A percentile compares a stretch with the other conserved stretches of the same genome.
Evolutionary conservation across 2,888 invertebrate genomes (phyloP).

Genomic region (Sphecodes monilicornis): DNA sequence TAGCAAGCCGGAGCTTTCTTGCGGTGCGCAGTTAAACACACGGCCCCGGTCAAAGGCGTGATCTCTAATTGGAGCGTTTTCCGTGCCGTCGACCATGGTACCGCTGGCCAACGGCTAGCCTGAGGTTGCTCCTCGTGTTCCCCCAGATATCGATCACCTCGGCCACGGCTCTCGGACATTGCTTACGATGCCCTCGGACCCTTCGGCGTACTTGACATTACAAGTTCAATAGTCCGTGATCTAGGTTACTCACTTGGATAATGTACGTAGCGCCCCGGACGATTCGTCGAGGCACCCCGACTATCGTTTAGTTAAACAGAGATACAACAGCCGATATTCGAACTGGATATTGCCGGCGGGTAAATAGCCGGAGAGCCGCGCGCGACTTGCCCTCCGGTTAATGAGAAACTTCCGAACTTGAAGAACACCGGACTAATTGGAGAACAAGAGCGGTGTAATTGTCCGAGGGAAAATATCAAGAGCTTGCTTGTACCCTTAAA

Average conservation of each 20-base stretch:
- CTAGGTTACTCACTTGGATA: slow-evolving; percentile 56
- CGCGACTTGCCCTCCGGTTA: slow-evolving; percentile 14
- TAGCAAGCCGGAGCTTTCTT: slow-evolving; percentile 32
- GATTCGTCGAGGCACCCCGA: slow-evolving; percentile 37
- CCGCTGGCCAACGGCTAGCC: slow-evolving; percentile 35
- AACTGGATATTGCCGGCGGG: slow-evolving; percentile 29
- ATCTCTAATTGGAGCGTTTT: slow-evolving; percentile 71
- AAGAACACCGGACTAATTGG: slow-evolving; percentile 29
- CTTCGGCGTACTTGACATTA: slow-evolving; percentile 70
- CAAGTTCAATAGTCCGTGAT: slow-evolving; percentile 67
- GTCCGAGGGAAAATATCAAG: slow-evolving; percentile 26
- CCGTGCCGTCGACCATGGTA: slow-evolving; percentile 59
- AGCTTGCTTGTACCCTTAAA: neutral
- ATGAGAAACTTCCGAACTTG: slow-evolving; percentile 42
- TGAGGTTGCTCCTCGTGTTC: slow-evolving; percentile 50
- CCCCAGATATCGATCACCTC: slow-evolving; percentile 67
- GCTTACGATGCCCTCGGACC: slow-evolving; percentile 60
- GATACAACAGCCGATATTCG: slow-evolving; percentile 29
- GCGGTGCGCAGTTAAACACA: slow-evolving; percentile 60
- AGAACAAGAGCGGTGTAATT: slow-evolving; percentile 25
- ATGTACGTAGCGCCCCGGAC: slow-evolving; percentile 38
- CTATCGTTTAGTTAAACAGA: slow-evolving; percentile 53
- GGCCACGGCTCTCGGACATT: slow-evolving; percentile 43
- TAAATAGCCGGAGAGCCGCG: slow-evolving; percentile 28
- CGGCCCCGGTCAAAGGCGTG: slow-evolving; percentile 68